Conservation (phyloP, 2,797 vertebrate genomes). For the Paramormyrops hopkinsi region DNA sequence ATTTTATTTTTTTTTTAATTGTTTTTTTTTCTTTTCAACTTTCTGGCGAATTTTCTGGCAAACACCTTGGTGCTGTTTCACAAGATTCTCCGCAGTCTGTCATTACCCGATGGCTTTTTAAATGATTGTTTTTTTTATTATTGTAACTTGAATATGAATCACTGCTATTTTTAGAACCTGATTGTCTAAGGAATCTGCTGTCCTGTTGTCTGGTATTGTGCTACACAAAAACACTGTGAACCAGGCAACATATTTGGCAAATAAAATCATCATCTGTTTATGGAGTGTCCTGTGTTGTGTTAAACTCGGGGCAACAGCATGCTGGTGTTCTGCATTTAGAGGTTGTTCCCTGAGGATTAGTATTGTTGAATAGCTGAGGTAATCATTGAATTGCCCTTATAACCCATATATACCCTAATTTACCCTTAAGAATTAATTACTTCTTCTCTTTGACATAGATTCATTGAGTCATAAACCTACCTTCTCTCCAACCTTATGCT, state of each 20-base stretch:
- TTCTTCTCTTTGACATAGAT: neutral
- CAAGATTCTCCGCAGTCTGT: neutral
- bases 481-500: neutral
- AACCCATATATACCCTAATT: neutral
- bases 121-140: neutral
- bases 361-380: neutral
- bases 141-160: neutral
- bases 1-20: neutral
- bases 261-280: neutral
- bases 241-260: neutral
- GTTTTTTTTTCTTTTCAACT: neutral
- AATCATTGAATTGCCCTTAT: neutral
- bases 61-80: neutral
- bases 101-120: neutral
- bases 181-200: neutral
- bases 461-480: neutral
- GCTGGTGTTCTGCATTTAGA: neutral
- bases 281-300: neutral
- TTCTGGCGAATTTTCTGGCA: neutral
- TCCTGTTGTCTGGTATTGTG: neutral
- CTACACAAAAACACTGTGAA: neutral
- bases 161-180: neutral
- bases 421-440: neutral
- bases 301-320: neutral
- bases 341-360: neutral